Percentiles rank a stretch among this genome's conserved stretches.
Conservation (phyloP, 2,888 invertebrate genomes). For the Pyrrhosoma nymphula region DNA sequence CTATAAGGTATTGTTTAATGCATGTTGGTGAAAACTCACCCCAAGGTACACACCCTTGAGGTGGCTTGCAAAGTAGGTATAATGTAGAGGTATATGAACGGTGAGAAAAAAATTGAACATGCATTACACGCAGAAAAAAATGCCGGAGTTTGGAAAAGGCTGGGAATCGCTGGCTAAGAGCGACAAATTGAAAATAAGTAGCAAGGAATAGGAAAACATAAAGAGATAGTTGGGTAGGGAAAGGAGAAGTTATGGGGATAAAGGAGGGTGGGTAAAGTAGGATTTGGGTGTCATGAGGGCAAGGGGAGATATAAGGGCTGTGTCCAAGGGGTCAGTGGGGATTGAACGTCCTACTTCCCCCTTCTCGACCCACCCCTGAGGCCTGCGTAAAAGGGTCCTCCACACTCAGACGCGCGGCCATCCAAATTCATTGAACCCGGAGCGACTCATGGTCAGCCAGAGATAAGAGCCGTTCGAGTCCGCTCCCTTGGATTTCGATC, state of each 20-base stretch:
- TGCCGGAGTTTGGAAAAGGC: no score
- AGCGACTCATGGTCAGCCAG: constrained; percentile 46
- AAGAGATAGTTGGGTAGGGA: not conserved
- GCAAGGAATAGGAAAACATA: no score
- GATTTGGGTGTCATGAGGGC: not conserved
- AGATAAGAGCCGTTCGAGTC: constrained; percentile 52
- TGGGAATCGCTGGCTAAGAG: no score
- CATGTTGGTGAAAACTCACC: no score
- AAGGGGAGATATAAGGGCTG: not conserved
- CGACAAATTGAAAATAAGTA: no score
- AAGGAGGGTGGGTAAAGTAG: not conserved
- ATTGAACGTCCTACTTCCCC: not conserved
- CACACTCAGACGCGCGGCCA: not conserved
- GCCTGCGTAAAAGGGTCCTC: not conserved
- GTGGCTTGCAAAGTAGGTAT: no score
- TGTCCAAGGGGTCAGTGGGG: not conserved
- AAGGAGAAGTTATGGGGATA: not conserved
- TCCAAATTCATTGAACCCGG: constrained; percentile 57
- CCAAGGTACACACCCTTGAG: no score
- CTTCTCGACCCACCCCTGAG: not conserved
- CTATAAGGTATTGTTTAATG: no score
- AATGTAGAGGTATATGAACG: no score
- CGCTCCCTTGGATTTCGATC: constrained; percentile 26
- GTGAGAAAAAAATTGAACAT: no score
- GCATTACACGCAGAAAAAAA: no score